Percentiles rank a stretch among this genome's conserved stretches.
Conservation (phyloP, 2,888 invertebrate species). For the Coleophora deauratella region DNA sequence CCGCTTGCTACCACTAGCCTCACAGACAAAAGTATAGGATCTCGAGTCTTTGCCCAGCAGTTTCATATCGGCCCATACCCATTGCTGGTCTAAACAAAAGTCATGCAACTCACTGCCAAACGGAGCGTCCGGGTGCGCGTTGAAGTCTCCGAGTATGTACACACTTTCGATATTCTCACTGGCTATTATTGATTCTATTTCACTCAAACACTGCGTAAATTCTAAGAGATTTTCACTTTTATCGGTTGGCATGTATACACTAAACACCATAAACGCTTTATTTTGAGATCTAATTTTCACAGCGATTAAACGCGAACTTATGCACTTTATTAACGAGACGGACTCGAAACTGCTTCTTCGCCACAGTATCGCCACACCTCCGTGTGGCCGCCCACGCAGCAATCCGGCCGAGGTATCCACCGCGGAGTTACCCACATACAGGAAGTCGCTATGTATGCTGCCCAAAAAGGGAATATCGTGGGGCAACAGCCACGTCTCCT, state of each 20-base stretch:
- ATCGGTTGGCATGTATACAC: slow-evolving; percentile 16
- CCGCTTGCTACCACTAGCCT: slow-evolving; percentile 7
- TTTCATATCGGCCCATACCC: slow-evolving; percentile 4
- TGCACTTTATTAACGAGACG: slow-evolving; percentile 4
- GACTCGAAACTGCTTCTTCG: slow-evolving; percentile 1
- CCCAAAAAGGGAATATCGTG: slow-evolving; percentile 1
- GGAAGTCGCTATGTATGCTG: background rate
- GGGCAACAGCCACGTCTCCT: slow-evolving; percentile 4
- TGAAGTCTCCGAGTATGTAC: slow-evolving; percentile 11
- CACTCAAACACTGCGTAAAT: slow-evolving; percentile 12
- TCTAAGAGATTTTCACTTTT: slow-evolving; percentile 7
- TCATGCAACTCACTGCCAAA: background rate
- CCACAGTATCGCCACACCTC: slow-evolving; percentile 8
- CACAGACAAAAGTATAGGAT: slow-evolving; percentile 11
- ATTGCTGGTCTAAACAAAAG: slow-evolving; percentile 1
- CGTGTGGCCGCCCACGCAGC: slow-evolving; percentile 6
- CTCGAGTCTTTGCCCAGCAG: slow-evolving; percentile 1
- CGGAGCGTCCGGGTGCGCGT: slow-evolving; percentile 1
- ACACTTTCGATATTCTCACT: slow-evolving; percentile 9
- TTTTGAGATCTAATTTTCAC: background rate
- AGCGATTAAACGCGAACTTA: background rate
- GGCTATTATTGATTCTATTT: slow-evolving; percentile 9
- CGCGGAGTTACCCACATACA: slow-evolving; percentile 3
- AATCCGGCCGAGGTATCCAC: slow-evolving; percentile 3
- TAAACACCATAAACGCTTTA: slow-evolving; percentile 8